Evolutionary conservation across 1,140 invertebrate species (phyloP).

Genomic region (Olivierus martensii): DNA sequence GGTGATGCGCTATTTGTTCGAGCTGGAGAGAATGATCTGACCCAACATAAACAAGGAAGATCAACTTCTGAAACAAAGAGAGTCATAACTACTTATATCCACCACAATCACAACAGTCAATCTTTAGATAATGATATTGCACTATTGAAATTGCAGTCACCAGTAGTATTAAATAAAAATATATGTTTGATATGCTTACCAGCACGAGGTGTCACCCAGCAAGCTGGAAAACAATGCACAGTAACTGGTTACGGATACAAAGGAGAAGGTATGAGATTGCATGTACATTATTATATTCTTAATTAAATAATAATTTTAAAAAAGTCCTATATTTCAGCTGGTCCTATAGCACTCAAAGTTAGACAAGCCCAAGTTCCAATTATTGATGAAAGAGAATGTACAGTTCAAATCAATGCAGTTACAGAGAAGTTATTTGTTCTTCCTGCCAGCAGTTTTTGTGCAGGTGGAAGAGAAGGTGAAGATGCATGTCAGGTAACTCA

Average conservation of each 20-base stretch:
- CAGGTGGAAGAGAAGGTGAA: slow-evolving; percentile 76
- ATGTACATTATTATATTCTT: too few species aligned
- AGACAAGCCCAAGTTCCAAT: slow-evolving; percentile 49
- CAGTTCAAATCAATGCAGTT: slow-evolving; percentile 79
- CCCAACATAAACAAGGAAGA: slow-evolving; percentile 52
- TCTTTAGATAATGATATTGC: slow-evolving; percentile 94
- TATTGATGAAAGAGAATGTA: slow-evolving; percentile 78
- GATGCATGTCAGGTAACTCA: slow-evolving; percentile 71
- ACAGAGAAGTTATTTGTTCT: slow-evolving; percentile 85
- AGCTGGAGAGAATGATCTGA: slow-evolving; percentile 84
- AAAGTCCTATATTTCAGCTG: slow-evolving; percentile 1
- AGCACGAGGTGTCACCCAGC: slow-evolving; percentile 64
- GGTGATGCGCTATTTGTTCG: slow-evolving; percentile 82
- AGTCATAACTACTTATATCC: slow-evolving; percentile 84
- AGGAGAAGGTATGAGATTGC: slow-evolving; percentile 61
- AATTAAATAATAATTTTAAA: background rate
- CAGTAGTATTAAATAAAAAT: background rate
- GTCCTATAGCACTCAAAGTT: slow-evolving; percentile 9
- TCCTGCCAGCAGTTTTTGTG: slow-evolving; percentile 81
- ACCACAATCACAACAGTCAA: slow-evolving; percentile 92
- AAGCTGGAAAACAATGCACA: slow-evolving; percentile 69
- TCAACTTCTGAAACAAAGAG: slow-evolving; percentile 73
- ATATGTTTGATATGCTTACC: slow-evolving; percentile 67
- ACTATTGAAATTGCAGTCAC: slow-evolving; percentile 69
- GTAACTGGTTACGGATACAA: slow-evolving; percentile 88